Base-by-base conservation (phyloP, 2,113 vertebrate species). In the Muntiacus reevesi region DNA sequence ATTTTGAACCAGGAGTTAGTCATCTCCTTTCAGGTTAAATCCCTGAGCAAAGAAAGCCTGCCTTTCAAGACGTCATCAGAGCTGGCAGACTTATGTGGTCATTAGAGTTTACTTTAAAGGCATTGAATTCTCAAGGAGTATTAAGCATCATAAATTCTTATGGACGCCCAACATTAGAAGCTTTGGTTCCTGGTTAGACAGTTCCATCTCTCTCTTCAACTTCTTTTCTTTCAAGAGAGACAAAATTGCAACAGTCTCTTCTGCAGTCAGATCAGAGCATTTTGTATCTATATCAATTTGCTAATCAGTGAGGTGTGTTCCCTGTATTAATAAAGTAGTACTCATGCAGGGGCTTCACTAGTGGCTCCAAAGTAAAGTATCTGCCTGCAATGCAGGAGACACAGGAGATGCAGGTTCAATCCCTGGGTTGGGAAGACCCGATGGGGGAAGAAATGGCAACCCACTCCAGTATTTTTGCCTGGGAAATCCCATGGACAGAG, bases 161-260 rank as follows among this genome's bases (percentile, higher is more conserved):
- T 47, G 36, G 55, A 62, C 30, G 12, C 23, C 28, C 12, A 4
- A 10, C 28, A 12, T 33, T 59, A 28, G 52, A 85, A 93, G 33
- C 16, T 78, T 52, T 17, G 19, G 11, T 64, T 50, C 16, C 16
- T 57, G 30, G 43, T 57, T 5, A 17, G 45, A n/a, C 50, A 33
- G 1, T 67, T 71, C 15, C 13, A 33, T 23, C 47, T 86, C 28
- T 36, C 67, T 74, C 36, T 74, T 17, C 7, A 81, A 40, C 67
- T 74, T 74, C 47, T 57, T 89, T 88, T 60, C 19, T 6, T 87
- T 81, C 5, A 10, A 16, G 27, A 55, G 14, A 59, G 25, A 82
- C 7, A 2, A 0, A 12, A 27, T 17, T 30, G 13, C 40, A 10
- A 14, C 3, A 2, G 28, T 21, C 36, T 81, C n/a, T n/a, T 19